Percentiles rank a stretch among this genome's conserved stretches.
Conservation (phyloP, 92 coral and sea anemone species). For the Anthopleura xanthogrammica region DNA sequence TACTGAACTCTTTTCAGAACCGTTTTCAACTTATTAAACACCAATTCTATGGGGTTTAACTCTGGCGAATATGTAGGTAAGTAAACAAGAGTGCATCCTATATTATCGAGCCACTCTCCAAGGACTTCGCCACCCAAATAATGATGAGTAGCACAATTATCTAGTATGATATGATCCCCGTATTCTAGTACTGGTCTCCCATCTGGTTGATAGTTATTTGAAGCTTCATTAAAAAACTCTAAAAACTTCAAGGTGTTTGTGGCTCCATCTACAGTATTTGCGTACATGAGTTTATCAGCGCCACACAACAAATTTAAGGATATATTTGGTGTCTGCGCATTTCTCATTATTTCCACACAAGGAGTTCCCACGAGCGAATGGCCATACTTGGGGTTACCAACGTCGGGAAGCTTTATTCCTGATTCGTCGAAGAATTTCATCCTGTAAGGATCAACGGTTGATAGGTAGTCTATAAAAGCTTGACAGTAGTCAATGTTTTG, state of each 20-base stretch:
- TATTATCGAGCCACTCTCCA: neutral
- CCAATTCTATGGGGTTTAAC: slow-evolving; percentile 37
- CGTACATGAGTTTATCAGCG: slow-evolving; percentile 35
- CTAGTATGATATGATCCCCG: neutral
- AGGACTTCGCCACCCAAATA: neutral
- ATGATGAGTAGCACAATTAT: neutral
- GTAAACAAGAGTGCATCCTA: slow-evolving; percentile 2
- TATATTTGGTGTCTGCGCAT: slow-evolving; percentile 37
- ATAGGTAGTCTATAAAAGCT: neutral
- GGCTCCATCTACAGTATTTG: slow-evolving; percentile 54
- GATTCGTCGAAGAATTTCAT: neutral
- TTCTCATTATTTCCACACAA: slow-evolving; percentile 20
- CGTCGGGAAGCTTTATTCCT: too few relatives aligned
- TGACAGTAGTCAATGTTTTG: neutral
- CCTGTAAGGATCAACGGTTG: neutral
- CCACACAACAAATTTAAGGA: slow-evolving; percentile 55
- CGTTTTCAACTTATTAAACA: too few relatives aligned
- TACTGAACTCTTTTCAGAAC: too few relatives aligned
- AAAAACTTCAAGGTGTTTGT: too few relatives aligned
- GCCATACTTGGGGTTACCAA: slow-evolving; percentile 28
- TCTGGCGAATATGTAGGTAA: slow-evolving; percentile 50
- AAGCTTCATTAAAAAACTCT: neutral
- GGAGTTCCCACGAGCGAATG: slow-evolving; percentile 41
- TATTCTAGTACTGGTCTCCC: neutral
- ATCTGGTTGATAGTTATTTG: neutral